These are phyloP conservation scores for Heteromormyrus szaboi DNA, from an alignment of 2,797 vertebrate species.

Conservation along the genomic window DNA sequence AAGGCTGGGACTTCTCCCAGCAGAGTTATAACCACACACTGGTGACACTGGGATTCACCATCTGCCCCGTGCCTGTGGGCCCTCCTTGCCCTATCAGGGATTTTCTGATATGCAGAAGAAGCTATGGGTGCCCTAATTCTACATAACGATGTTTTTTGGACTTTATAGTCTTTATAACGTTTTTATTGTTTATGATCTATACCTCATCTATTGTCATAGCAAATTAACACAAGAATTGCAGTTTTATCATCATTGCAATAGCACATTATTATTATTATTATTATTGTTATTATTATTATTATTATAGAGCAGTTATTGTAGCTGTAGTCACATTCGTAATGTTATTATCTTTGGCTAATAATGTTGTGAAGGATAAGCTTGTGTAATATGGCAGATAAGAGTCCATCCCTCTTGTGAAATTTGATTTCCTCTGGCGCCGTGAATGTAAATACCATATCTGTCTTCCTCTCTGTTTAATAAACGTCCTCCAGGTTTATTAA, in stretches of 20 bases:
- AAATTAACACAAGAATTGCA: background rate
- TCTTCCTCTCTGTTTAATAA: conserved; percentile 63
- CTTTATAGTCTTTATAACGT: background rate
- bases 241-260: background rate
- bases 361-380: conserved; percentile 35
- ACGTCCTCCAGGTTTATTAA: conserved; percentile 68
- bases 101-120: background rate
- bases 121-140: background rate
- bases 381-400: conserved; percentile 33
- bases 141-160: background rate
- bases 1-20: background rate
- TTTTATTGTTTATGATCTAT: background rate
- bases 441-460: conserved; percentile 52
- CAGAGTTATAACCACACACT: background rate
- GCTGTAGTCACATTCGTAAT: conserved; percentile 51
- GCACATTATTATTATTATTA: background rate
- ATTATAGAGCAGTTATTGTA: background rate
- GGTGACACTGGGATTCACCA: background rate
- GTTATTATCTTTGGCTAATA: conserved; percentile 57
- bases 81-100: background rate
- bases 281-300: background rate
- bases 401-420: conserved; percentile 42
- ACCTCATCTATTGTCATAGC: background rate
- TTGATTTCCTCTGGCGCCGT: conserved; percentile 50
- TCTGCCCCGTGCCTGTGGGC: background rate